A percentile compares a stretch with the other conserved stretches of the same genome.
Evolutionary conservation across 1,140 invertebrate genomes (phyloP).

Genomic region (Paralvinella palmiformis): DNA sequence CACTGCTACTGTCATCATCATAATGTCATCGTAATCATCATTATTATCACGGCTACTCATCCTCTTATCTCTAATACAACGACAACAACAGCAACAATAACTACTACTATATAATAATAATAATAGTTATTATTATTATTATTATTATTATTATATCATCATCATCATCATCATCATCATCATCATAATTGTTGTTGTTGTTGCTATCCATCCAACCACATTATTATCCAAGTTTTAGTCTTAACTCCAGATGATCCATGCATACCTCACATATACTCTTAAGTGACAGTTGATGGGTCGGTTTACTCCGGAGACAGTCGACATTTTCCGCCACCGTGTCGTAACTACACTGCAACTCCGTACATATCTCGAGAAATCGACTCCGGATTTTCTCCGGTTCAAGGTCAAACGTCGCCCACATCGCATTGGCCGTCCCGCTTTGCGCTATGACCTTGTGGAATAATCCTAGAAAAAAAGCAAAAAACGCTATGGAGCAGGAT

Average conservation of each 20-base stretch:
- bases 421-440: constrained; percentile 17
- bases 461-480: constrained; percentile 2
- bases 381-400: not conserved
- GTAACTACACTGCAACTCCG: not conserved
- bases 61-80: too few relatives aligned
- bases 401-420: constrained; percentile 15
- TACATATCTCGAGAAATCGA: not conserved
- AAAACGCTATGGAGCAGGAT: not conserved
- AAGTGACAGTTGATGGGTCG: not conserved
- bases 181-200: too few relatives aligned
- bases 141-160: too few relatives aligned
- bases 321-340: not conserved
- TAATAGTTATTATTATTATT: too few relatives aligned
- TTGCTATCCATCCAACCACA: too few relatives aligned
- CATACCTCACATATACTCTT: constrained; percentile 1
- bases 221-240: not conserved
- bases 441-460: constrained; percentile 32
- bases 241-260: not conserved
- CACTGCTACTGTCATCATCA: too few relatives aligned
- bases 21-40: too few relatives aligned
- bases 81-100: too few relatives aligned
- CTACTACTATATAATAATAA: too few relatives aligned
- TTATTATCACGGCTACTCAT: too few relatives aligned
- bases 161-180: too few relatives aligned
- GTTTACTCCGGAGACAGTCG: not conserved